A percentile compares a stretch with the other conserved stretches of the same genome.
phyloP scores from a whole-genome alignment of 2,888 invertebrate genomes.

The Criorhina ranunculi region DNA sequence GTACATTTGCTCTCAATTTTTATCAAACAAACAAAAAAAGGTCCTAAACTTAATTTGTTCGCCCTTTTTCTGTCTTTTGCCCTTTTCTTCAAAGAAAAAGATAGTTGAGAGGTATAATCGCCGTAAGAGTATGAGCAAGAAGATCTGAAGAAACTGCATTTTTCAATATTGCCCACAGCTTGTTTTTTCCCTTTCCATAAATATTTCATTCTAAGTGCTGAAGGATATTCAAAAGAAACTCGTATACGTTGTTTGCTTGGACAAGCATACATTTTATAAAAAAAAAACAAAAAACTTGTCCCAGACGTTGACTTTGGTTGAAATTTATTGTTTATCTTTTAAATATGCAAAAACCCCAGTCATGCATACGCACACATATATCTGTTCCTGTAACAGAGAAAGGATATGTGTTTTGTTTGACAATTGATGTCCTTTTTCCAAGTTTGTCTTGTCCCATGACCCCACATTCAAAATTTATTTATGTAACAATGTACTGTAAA shows the following conservation, averaged over 20 bases:
- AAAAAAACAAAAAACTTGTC: conserved; percentile 9
- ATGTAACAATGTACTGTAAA: background rate
- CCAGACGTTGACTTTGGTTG: conserved; percentile 7
- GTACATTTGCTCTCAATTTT: too few species aligned
- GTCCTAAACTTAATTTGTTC: too few species aligned
- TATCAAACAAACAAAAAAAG: too few species aligned
- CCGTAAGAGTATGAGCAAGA: too few species aligned
- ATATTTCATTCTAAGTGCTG: too few species aligned
- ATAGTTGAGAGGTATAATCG: too few species aligned
- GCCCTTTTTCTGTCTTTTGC: too few species aligned
- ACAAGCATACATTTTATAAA: conserved; percentile 26
- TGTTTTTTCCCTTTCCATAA: too few species aligned
- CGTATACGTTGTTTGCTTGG: conserved; percentile 30
- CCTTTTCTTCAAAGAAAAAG: too few species aligned
- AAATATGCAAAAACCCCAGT: conserved; percentile 2
- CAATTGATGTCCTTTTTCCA: conserved; percentile 7
- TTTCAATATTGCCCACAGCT: too few species aligned
- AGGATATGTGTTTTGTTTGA: conserved; percentile 1
- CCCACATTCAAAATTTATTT: conserved; percentile 10
- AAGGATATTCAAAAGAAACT: background rate
- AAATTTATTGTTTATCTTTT: background rate
- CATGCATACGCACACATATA: background rate
- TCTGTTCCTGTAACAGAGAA: background rate
- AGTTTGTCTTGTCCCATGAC: background rate
- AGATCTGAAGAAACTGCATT: too few species aligned